Evolutionary conservation across 1,140 invertebrate species (phyloP).

Genomic region (Delia radicum): DNA sequence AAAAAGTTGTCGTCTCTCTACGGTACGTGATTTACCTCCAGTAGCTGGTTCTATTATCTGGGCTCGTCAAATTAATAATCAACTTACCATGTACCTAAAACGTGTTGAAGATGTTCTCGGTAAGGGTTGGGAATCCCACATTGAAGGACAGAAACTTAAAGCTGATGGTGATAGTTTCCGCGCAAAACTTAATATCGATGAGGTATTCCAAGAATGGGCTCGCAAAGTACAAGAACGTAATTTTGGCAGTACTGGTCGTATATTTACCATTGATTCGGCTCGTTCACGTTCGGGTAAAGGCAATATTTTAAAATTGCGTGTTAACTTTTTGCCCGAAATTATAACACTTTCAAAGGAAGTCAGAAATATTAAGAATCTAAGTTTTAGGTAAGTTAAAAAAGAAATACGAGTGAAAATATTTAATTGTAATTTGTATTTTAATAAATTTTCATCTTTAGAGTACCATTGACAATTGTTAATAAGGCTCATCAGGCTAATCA

Average conservation of each 20-base stretch:
- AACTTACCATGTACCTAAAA: slow-evolving; percentile 94
- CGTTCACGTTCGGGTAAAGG: slow-evolving; percentile 81
- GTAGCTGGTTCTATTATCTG: slow-evolving; percentile 98
- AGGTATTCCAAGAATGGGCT: slow-evolving; percentile 98
- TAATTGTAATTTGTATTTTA: background rate
- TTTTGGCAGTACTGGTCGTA: slow-evolving; percentile 87
- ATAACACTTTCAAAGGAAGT: slow-evolving; percentile 99
- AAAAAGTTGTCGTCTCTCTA: slow-evolving; percentile 87
- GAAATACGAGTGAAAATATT: background rate
- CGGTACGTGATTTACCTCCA: slow-evolving; percentile 90
- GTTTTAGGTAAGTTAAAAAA: slow-evolving; percentile 66
- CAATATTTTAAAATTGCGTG: slow-evolving; percentile 87
- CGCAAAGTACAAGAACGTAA: slow-evolving; percentile 93
- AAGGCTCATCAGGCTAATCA: slow-evolving; percentile 99
- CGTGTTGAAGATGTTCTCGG: slow-evolving; percentile 96
- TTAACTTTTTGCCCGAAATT: slow-evolving; percentile 98
- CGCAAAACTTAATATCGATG: slow-evolving; percentile 90
- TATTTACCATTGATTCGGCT: slow-evolving; percentile 89
- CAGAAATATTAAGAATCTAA: slow-evolving; percentile 92
- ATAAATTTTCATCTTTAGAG: slow-evolving; percentile 61
- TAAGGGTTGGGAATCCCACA: slow-evolving; percentile 99
- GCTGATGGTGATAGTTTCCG: slow-evolving; percentile 97
- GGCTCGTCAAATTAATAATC: slow-evolving; percentile 97
- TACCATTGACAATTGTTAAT: slow-evolving; percentile 96
- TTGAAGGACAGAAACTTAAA: slow-evolving; percentile 98